Evolutionary conservation across 2,113 vertebrate genomes (phyloP).

Genomic region (Neogale vison): DNA sequence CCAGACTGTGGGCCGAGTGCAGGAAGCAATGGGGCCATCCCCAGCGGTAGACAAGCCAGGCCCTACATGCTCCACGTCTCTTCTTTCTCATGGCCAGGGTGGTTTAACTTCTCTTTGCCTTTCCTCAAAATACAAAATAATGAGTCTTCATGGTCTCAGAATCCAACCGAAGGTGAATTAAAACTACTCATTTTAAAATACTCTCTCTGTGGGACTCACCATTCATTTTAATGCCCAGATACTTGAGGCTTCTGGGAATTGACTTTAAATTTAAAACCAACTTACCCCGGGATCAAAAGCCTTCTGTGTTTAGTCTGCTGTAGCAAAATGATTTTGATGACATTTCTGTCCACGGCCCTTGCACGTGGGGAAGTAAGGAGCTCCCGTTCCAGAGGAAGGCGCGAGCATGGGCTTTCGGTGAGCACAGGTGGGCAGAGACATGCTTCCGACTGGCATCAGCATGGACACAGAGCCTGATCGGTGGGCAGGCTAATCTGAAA

Average conservation of each 20-base stretch:
- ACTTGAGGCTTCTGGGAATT: neutral
- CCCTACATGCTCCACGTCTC: fast-evolving
- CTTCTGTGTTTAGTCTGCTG: neutral
- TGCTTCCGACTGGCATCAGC: too few species aligned
- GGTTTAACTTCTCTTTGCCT: neutral
- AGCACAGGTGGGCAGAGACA: neutral
- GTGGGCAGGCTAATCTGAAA: neutral
- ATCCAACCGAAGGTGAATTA: neutral
- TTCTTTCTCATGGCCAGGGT: neutral
- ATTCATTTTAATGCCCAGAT: neutral
- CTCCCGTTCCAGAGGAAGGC: neutral
- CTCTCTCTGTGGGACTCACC: neutral
- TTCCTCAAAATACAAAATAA: constrained; percentile 4
- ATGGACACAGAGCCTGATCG: neutral
- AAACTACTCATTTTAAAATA: neutral
- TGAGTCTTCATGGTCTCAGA: neutral
- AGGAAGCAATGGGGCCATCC: neutral
- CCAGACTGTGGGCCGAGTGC: neutral
- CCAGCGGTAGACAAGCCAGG: too few species aligned
- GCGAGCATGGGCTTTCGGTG: neutral
- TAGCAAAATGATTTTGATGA: neutral
- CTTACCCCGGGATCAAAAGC: neutral
- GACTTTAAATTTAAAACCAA: neutral
- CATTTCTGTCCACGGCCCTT: neutral
- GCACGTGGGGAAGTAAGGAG: neutral